Base-by-base conservation (phyloP, 2,113 vertebrate genomes). In the Phasianus colchicus region DNA sequence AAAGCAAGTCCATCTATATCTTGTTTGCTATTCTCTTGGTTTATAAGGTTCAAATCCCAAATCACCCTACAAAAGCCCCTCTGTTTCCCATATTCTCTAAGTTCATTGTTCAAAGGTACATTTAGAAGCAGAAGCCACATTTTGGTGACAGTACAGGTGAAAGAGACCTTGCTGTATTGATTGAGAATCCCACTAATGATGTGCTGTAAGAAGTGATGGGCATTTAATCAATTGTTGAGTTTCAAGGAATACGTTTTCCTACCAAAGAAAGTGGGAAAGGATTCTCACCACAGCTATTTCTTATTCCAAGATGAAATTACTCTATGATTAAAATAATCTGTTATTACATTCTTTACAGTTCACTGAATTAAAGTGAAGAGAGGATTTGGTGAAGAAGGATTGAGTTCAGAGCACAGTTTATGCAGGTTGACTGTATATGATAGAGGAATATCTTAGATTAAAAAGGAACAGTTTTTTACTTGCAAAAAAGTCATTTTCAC, bases 121-220 rank as follows among this genome's bases (percentile, higher is more conserved):
- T 79, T 94, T 91, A 96, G 90, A 95, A 95, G 47, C 27, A 92
- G 89, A 71, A 90, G 75, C 25, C 71, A 63, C 50, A 77, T 77
- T 89, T 90, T 66, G 55, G 36, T 90, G 91, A 92, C 67, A 90
- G 65, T 69, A 34, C 13, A 65, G 82, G 42, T 81, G 63, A 94
- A 94, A 72, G 30, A 24, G 48, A 57, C 2, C 2, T 60, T 77
- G 78, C 64, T 24, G 8, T 89, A 71, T 94, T 85, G 96, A 96
- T 66, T 84, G 77, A 50, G 84, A 92, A 79, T 88, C 71, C 65
- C 73, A 84, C 90, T 94, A 88, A 84, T 78, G 77, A 83, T 60
- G 13, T 16, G 60, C 77, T 64, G 4, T 85, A 85, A 94, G 76
- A 8, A 74, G 42, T 83, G 89, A 92, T 50, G 54, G 85, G 13